Base-by-base conservation (phyloP, 2,113 vertebrate genomes). In the Tyrannus savana region DNA sequence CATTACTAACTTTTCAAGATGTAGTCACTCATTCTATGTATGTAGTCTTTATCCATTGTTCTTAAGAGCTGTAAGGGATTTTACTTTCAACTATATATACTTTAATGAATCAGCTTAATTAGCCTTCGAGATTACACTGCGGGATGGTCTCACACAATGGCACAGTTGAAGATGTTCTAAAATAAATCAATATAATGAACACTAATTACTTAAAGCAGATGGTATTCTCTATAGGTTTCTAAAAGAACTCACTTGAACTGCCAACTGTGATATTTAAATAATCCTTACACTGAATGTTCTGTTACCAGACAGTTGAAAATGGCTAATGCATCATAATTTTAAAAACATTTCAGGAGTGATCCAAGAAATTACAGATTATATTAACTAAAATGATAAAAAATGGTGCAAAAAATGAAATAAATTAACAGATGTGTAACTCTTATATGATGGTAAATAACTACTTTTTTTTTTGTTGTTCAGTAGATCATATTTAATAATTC, bases 111-210 rank as follows among this genome's bases (percentile, higher is more conserved):
- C n/a, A 74, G 23, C 30, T 91, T 91, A 84, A 91, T 82, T 89
- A 90, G 25, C n/a, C 60, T 60, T 87, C 2, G 7, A 50, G 52
- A 75, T 89, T 74, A 59, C 27, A 24, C 21, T 35, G 35, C 87
- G 47, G 30, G 19, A 84, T 41, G 76, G 44, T 82, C 19, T 95
- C 58, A 79, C 58, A 73, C 44, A 66, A 85, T 85, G 41, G 55
- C 22, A 50, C 16, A 64, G 55, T 93, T 82, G 81, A 94, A 82
- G 60, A 82, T 13, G 19, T 76, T 93, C 71, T 95, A 76, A 89
- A 91, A 89, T 82, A 93, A 87, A 94, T 91, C 87, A 84, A 53
- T 87, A 64, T 68, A 94, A 79, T 82, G 78, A 93, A 79, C 28
- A 60, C 8, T 94, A 89, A 91, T 87, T 94, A 37, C 66, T 87